A percentile compares a stretch with the other conserved stretches of the same genome.
Conservation (phyloP, 2,888 invertebrate genomes). For the Acrobasis repandana region DNA sequence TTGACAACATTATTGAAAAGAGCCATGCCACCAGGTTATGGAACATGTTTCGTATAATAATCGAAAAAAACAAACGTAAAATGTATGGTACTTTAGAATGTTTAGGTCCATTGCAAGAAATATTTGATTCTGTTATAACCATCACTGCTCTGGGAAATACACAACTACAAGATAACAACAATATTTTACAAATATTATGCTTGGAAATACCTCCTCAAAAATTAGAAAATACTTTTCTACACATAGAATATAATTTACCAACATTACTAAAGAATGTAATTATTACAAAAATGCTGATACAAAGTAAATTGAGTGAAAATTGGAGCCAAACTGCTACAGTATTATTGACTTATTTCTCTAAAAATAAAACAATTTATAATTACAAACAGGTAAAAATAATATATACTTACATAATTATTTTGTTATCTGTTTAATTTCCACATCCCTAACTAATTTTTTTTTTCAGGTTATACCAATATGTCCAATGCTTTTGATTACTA, state of each 20-base stretch:
- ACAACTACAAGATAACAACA: conserved; percentile 39
- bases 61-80: conserved; percentile 43
- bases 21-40: conserved; percentile 40
- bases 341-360: conserved; percentile 45
- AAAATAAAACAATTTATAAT: conserved; percentile 42
- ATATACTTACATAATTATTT: conserved; percentile 19
- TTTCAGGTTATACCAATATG: conserved; percentile 65
- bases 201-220: conserved; percentile 43
- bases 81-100: conserved; percentile 40
- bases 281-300: conserved; percentile 44
- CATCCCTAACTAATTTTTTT: not conserved
- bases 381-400: conserved; percentile 36
- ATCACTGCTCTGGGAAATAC: conserved; percentile 43
- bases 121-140: conserved; percentile 50
- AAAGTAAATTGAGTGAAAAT: conserved; percentile 42
- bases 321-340: conserved; percentile 47
- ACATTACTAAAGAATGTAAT: conserved; percentile 54
- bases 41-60: conserved; percentile 46
- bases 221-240: conserved; percentile 39
- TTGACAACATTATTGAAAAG: conserved; percentile 37
- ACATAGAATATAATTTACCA: conserved; percentile 36
- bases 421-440: not conserved
- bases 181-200: conserved; percentile 52
- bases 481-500: conserved; percentile 60
- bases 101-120: conserved; percentile 31